These are phyloP conservation scores for Herpetotheres cachinnans DNA, from an alignment of 2,113 vertebrate species.

Conservation along the genomic window DNA sequence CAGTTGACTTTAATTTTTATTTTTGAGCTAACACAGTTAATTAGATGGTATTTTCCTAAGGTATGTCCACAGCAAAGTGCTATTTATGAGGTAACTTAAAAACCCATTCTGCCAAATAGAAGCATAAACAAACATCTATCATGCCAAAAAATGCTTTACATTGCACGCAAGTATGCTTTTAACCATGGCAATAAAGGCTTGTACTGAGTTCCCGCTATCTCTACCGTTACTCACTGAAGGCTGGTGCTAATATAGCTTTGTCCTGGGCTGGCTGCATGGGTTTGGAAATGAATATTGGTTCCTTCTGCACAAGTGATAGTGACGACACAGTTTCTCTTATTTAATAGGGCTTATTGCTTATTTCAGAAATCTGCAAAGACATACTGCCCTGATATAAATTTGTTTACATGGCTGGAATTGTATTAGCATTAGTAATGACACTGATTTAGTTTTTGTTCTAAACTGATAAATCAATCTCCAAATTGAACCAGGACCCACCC, in stretches of 20 bases:
- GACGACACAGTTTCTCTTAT: not conserved
- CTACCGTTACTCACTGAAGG: not conserved
- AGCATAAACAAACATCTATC: slow-evolving; percentile 7
- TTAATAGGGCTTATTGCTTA: not conserved
- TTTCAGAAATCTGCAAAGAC: not conserved
- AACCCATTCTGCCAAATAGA: not conserved
- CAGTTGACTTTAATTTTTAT: slow-evolving; percentile 73
- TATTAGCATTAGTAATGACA: not conserved
- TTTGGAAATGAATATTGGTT: not conserved
- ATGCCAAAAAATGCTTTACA: not conserved
- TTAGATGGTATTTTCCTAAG: slow-evolving; percentile 61
- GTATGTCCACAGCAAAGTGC: slow-evolving; percentile 7
- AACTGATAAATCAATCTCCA: not conserved
- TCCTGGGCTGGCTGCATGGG: not conserved
- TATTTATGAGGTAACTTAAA: slow-evolving; percentile 13
- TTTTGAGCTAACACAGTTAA: slow-evolving; percentile 75
- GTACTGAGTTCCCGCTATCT: not conserved
- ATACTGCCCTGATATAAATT: not conserved
- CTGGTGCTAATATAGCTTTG: not conserved
- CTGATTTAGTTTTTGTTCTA: not conserved
- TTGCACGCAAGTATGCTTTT: not conserved
- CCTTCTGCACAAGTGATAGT: not conserved
- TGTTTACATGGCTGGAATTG: not conserved
- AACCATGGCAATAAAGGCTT: not conserved
- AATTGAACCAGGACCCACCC: not conserved